A percentile compares a stretch with the other conserved stretches of the same genome.
Conservation (phyloP, 2,888 invertebrate genomes). For the Leucozona laternaria region DNA sequence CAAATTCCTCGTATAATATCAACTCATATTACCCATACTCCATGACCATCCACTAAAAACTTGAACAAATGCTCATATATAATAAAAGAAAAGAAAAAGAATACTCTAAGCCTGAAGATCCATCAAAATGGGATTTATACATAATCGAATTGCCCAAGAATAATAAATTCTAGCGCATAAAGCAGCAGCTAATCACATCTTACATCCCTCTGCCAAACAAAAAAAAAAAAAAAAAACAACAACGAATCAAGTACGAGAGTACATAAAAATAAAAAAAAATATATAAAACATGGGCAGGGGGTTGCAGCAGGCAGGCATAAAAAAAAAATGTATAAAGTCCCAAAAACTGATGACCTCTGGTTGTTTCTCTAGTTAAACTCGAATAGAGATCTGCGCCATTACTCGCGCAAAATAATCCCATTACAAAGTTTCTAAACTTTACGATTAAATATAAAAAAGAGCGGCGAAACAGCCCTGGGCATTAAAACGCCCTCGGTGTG, state of each 20-base stretch:
- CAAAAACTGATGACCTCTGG: slow-evolving; percentile 75
- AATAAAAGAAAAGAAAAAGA: not conserved
- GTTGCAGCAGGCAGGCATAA: slow-evolving; percentile 4
- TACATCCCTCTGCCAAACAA: slow-evolving; percentile 24
- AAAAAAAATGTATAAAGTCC: slow-evolving; percentile 36
- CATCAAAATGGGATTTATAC: slow-evolving; percentile 75
- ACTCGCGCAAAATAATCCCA: slow-evolving; percentile 76
- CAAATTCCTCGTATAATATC: slow-evolving; percentile 39
- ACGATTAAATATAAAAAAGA: slow-evolving; percentile 81
- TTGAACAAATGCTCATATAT: slow-evolving; percentile 44
- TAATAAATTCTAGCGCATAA: slow-evolving; percentile 75
- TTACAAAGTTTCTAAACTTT: slow-evolving; percentile 83
- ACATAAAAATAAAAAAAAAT: slow-evolving; percentile 65
- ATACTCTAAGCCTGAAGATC: slow-evolving; percentile 66
- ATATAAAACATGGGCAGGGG: not conserved
- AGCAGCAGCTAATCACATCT: slow-evolving; percentile 74
- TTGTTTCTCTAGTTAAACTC: slow-evolving; percentile 74
- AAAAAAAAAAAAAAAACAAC: slow-evolving; percentile 24
- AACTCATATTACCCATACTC: slow-evolving; percentile 9
- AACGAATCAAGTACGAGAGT: slow-evolving; percentile 69
- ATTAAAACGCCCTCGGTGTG: slow-evolving; percentile 79
- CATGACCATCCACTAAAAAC: slow-evolving; percentile 60
- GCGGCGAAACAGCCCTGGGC: slow-evolving; percentile 80
- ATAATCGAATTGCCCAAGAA: slow-evolving; percentile 73
- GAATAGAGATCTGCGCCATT: slow-evolving; percentile 73